Conservation (phyloP, 2,797 vertebrate species). For the Mormyrops boulengeri region DNA sequence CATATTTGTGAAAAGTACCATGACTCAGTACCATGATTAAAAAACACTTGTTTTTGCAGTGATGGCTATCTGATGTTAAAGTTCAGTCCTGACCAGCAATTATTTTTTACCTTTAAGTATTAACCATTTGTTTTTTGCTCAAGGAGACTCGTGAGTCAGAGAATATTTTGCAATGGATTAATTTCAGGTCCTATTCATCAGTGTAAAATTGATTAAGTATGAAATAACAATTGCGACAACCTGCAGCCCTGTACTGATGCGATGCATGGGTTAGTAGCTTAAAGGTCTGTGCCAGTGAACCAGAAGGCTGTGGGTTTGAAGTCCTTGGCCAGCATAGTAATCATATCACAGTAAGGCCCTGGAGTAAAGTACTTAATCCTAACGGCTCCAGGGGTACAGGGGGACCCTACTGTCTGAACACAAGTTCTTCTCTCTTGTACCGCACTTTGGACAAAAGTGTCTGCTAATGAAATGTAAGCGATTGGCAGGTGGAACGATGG, state of each 20-base stretch:
- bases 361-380: neutral
- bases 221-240: neutral
- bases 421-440: neutral
- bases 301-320: neutral
- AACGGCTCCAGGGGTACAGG: neutral
- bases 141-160: neutral
- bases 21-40: neutral
- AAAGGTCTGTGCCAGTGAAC: neutral
- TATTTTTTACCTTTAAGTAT: neutral
- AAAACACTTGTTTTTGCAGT: neutral
- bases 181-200: neutral
- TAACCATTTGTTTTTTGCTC: neutral
- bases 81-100: neutral
- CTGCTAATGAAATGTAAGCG: neutral
- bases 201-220: neutral
- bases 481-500: neutral
- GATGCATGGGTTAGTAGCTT: neutral
- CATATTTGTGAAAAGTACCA: neutral
- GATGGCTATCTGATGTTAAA: neutral
- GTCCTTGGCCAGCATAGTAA: neutral
- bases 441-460: neutral
- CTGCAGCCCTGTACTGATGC: neutral
- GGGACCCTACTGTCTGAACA: neutral
- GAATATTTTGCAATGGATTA: neutral
- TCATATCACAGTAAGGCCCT: neutral